These are phyloP conservation scores for Plestiodon gilberti DNA, from an alignment of 2,113 vertebrate genomes.

Conservation along the genomic window DNA sequence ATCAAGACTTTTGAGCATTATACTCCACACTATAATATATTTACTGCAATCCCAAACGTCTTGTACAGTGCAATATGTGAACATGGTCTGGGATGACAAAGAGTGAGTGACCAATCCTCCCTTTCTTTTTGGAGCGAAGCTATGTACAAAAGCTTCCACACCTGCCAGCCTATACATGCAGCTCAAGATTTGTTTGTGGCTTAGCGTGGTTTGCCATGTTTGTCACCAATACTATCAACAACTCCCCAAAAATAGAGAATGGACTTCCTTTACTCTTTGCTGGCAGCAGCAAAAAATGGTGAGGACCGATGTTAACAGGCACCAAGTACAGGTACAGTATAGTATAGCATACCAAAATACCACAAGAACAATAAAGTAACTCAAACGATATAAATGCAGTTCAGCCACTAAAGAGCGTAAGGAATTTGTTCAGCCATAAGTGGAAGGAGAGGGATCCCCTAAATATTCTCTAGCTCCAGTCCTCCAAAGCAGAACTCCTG, in stretches of 20 bases:
- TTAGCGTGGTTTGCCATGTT: not conserved
- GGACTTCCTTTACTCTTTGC: not conserved
- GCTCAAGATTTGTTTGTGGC: too few species aligned
- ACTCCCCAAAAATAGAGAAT: not conserved
- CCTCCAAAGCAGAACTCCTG: not conserved
- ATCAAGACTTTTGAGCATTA: not conserved
- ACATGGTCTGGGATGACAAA: accelerated
- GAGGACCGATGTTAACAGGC: not conserved
- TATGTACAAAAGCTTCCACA: not conserved
- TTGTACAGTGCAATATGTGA: not conserved
- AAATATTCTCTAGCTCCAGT: too few species aligned
- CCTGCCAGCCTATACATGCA: not conserved
- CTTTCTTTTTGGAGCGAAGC: not conserved
- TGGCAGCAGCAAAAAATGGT: not conserved
- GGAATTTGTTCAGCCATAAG: not conserved
- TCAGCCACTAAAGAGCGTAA: not conserved
- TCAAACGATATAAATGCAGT: not conserved
- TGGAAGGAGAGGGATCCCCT: too few species aligned
- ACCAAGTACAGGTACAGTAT: too few species aligned
- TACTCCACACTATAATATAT: not conserved
- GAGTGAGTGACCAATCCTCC: not conserved
- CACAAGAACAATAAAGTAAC: too few species aligned
- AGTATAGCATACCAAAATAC: too few species aligned
- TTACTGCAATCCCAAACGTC: not conserved
- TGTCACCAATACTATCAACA: not conserved